Percentiles rank a stretch among this genome's conserved stretches.
Evolutionary conservation across 30 jellyfish, hydroid and myxozoan genomes (phyloP).

Genomic region (Cassiopea andromeda): DNA sequence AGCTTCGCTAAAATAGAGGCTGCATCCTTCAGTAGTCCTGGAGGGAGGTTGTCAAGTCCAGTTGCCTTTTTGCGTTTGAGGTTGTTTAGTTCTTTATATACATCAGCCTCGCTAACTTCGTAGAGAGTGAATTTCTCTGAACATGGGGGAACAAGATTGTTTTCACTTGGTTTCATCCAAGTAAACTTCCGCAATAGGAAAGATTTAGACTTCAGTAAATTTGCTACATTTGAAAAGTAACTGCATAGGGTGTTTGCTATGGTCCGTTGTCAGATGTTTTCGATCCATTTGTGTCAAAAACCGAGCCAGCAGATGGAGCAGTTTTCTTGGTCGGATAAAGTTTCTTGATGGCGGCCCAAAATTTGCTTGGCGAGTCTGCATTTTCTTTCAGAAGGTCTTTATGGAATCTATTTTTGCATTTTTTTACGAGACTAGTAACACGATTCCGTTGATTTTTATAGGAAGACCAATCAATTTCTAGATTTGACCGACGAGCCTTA

Average conservation of each 20-base stretch:
- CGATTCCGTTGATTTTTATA: slow-evolving; percentile 46
- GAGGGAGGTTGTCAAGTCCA: slow-evolving; percentile 39
- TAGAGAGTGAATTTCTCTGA: too few relatives aligned
- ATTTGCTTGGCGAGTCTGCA: slow-evolving; percentile 30
- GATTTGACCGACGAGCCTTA: slow-evolving; percentile 50
- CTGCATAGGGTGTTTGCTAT: too few relatives aligned
- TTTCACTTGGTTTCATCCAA: slow-evolving; percentile 60
- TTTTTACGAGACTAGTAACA: neutral
- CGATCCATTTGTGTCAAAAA: slow-evolving; percentile 54
- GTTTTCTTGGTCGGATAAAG: slow-evolving; percentile 47
- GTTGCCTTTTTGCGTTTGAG: slow-evolving; percentile 66
- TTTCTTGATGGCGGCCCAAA: slow-evolving; percentile 47
- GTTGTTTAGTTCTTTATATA: neutral
- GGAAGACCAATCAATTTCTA: slow-evolving; percentile 50
- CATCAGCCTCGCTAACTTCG: too few relatives aligned
- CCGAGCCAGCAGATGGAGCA: slow-evolving; percentile 53
- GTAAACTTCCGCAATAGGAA: slow-evolving; percentile 26
- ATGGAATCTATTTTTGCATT: slow-evolving; percentile 30
- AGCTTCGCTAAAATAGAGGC: neutral
- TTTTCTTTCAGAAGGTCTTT: slow-evolving; percentile 47
- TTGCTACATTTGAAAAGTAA: too few relatives aligned
- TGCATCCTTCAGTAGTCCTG: too few relatives aligned
- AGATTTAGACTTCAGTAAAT: slow-evolving; percentile 46
- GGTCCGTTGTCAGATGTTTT: slow-evolving; percentile 19
- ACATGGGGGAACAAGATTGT: neutral